Conservation (phyloP, 1,140 invertebrate species). For the Heliconius congener region DNA sequence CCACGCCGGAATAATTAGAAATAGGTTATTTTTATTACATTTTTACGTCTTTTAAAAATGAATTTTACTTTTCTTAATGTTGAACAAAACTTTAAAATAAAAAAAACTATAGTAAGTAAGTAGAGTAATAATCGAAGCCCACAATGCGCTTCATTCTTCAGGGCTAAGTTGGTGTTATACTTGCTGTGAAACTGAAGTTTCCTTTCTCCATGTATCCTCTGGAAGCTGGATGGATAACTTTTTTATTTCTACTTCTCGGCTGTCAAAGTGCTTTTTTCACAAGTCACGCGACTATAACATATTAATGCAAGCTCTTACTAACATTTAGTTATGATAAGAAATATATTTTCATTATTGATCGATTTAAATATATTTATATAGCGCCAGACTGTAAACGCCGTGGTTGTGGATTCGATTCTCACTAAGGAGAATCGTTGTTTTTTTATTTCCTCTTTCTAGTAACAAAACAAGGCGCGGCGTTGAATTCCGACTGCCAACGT, state of each 20-base stretch:
- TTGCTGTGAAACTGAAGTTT: constrained; percentile 47
- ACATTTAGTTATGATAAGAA: background rate
- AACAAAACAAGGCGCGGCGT: background rate
- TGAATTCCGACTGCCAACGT: background rate
- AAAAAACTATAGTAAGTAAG: too few relatives aligned
- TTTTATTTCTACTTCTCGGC: constrained; percentile 59
- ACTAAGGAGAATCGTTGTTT: too few relatives aligned
- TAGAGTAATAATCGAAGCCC: too few relatives aligned
- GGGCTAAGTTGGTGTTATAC: background rate
- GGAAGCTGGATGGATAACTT: constrained; percentile 40
- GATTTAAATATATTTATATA: background rate
- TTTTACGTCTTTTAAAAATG: too few relatives aligned
- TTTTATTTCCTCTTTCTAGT: too few relatives aligned
- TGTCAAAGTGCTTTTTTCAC: constrained; percentile 48
- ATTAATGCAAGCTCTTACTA: constrained; percentile 46
- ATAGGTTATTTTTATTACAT: too few relatives aligned
- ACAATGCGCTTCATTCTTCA: background rate
- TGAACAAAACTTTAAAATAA: too few relatives aligned
- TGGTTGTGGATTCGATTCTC: too few relatives aligned
- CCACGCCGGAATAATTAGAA: too few relatives aligned
- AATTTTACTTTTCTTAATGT: too few relatives aligned
- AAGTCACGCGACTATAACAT: constrained; percentile 50
- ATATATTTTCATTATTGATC: background rate
- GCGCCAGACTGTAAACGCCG: too few relatives aligned
- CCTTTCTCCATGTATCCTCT: constrained; percentile 47